phyloP scores from a whole-genome alignment of 2,113 vertebrate genomes.

The Cynocephalus volans region DNA sequence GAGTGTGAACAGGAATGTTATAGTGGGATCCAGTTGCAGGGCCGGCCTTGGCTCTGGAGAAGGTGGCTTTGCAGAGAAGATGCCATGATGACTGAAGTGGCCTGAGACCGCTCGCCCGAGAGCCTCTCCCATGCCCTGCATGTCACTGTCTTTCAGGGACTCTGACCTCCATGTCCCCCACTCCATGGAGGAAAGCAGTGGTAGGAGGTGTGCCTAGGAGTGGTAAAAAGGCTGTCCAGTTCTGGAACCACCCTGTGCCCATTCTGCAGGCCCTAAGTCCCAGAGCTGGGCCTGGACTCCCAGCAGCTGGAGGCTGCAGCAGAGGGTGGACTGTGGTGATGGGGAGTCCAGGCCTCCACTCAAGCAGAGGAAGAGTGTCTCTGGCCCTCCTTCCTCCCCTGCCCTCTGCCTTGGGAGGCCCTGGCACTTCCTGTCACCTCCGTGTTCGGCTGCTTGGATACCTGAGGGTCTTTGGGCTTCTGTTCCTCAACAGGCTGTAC shows the following conservation, averaged over 20 bases:
- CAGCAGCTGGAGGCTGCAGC: neutral
- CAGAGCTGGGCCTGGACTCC: neutral
- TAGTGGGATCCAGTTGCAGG: conserved; percentile 81
- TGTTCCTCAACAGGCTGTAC: neutral
- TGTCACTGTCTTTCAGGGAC: neutral
- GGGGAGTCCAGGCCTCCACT: too few species aligned
- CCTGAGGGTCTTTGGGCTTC: neutral
- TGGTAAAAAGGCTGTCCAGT: conserved; percentile 79
- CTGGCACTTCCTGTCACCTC: conserved; percentile 33
- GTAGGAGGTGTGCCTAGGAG: neutral
- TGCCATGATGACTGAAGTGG: neutral
- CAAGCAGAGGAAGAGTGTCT: neutral
- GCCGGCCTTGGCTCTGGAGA: neutral
- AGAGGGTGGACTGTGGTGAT: neutral
- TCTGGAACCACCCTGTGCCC: neutral
- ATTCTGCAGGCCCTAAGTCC: neutral
- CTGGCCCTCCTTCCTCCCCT: neutral
- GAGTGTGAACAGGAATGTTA: conserved; percentile 91
- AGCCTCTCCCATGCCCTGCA: neutral
- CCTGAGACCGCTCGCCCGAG: neutral
- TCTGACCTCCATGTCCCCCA: neutral
- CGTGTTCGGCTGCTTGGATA: accelerated
- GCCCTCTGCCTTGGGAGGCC: neutral
- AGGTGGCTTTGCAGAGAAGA: conserved; percentile 51
- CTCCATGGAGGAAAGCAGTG: neutral